phyloP scores from a whole-genome alignment of 2,113 vertebrate species.

The Mesoclemmys tuberculata region DNA sequence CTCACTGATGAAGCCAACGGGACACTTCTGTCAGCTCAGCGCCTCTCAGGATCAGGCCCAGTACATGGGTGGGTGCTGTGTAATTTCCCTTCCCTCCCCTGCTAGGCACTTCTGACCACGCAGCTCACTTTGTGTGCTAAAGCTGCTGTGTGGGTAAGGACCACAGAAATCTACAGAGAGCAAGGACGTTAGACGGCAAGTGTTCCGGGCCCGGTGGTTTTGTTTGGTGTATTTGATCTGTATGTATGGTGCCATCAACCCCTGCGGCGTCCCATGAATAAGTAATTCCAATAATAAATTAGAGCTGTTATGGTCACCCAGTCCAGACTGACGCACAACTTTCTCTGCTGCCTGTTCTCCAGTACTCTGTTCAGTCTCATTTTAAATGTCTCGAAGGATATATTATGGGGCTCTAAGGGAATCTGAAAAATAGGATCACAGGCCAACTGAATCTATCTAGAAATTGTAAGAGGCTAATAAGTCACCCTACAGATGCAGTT shows the following conservation, averaged over 20 bases:
- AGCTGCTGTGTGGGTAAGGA: fast-evolving
- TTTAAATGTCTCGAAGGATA: constrained; percentile 25
- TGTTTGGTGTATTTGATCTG: neutral
- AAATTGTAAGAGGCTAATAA: neutral
- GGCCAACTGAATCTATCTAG: constrained; percentile 58
- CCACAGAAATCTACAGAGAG: neutral
- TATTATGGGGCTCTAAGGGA: constrained; percentile 47
- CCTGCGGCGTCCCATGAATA: neutral
- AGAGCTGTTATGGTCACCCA: constrained; percentile 17
- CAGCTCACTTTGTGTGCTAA: fast-evolving
- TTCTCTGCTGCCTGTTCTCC: neutral
- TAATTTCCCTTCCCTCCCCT: neutral
- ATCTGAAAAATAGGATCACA: constrained; percentile 60
- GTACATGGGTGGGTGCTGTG: neutral
- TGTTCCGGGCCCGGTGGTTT: neutral
- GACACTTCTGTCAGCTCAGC: neutral
- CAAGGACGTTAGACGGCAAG: neutral
- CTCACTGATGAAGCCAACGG: neutral
- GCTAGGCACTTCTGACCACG: fast-evolving
- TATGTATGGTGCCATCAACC: neutral
- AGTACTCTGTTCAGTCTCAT: neutral
- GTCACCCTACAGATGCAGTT: neutral
- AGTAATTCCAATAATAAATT: constrained; percentile 35
- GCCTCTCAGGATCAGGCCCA: neutral
- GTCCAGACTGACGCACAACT: fast-evolving